Evolutionary conservation across 1,140 invertebrate genomes (phyloP).

Genomic region (Heliconius hewitsoni): DNA sequence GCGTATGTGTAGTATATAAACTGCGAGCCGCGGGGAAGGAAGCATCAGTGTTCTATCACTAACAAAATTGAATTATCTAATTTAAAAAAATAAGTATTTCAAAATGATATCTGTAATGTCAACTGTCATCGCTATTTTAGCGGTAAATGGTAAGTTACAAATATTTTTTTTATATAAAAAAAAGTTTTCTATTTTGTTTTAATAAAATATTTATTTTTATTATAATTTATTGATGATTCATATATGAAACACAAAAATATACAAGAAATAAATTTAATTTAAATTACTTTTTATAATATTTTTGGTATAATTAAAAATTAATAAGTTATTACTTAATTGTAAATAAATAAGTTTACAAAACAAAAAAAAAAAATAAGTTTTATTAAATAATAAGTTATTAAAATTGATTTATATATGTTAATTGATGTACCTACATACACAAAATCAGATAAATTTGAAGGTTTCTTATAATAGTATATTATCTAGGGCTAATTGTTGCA

Average conservation of each 20-base stretch:
- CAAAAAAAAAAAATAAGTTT: background rate
- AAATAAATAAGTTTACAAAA: background rate
- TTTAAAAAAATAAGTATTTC: constrained; percentile 40
- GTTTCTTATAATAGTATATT: constrained; percentile 25
- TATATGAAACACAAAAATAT: too few relatives aligned
- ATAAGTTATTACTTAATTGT: too few relatives aligned
- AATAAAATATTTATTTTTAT: background rate
- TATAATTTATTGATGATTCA: too few relatives aligned
- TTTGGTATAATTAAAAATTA: too few relatives aligned
- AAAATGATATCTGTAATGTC: constrained; percentile 50
- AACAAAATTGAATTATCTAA: constrained; percentile 36
- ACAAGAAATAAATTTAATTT: too few relatives aligned
- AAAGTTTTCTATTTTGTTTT: background rate
- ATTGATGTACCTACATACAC: constrained; percentile 29
- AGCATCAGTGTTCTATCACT: constrained; percentile 52
- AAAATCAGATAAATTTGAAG: constrained; percentile 42
- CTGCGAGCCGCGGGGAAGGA: constrained; percentile 56
- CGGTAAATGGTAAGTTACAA: constrained; percentile 60
- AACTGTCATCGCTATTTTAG: constrained; percentile 56
- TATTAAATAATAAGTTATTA: constrained; percentile 15
- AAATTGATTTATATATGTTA: background rate
- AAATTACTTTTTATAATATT: too few relatives aligned
- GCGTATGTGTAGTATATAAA: constrained; percentile 73
- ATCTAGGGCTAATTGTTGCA: constrained; percentile 24
- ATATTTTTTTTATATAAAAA: constrained; percentile 36